Evolutionary conservation across 2,888 invertebrate species (phyloP).

Genomic region (Cabera pusaria): DNA sequence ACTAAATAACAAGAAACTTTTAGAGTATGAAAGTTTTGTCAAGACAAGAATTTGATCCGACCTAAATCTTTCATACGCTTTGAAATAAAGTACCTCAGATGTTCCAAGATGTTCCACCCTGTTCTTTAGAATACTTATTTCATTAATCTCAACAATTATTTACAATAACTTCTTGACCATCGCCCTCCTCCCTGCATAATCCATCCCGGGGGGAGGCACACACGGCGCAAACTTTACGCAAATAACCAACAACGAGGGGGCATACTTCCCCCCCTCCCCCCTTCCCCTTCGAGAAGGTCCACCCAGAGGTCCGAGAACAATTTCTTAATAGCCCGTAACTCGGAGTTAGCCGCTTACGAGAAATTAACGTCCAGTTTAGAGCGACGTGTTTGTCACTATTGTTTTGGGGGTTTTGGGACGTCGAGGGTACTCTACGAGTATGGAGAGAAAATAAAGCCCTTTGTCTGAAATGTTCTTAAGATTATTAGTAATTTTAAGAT

Average conservation of each 20-base stretch:
- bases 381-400: slow-evolving; percentile 25
- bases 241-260: slow-evolving; percentile 59
- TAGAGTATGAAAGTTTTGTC: no score
- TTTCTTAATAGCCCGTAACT: slow-evolving; percentile 79
- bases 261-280: slow-evolving; percentile 24
- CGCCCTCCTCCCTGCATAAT: slow-evolving; percentile 19
- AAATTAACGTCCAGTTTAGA: slow-evolving; percentile 68
- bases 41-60: no score
- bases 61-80: no score
- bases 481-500: no score
- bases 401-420: slow-evolving; percentile 11
- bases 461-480: no score
- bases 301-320: slow-evolving; percentile 56
- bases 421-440: no score
- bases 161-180: slow-evolving; percentile 24
- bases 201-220: slow-evolving; percentile 31
- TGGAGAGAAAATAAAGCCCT: no score
- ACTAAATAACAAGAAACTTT: no score
- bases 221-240: slow-evolving; percentile 50
- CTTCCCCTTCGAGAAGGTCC: slow-evolving; percentile 4
- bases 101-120: no score
- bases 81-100: no score
- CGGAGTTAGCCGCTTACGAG: slow-evolving; percentile 63
- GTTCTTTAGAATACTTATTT: slow-evolving; percentile 7
- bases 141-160: slow-evolving; percentile 20